Percentiles rank a stretch among this genome's conserved stretches.
phyloP scores from a whole-genome alignment of 1,140 invertebrate species.

The Cotesia vestalis region DNA sequence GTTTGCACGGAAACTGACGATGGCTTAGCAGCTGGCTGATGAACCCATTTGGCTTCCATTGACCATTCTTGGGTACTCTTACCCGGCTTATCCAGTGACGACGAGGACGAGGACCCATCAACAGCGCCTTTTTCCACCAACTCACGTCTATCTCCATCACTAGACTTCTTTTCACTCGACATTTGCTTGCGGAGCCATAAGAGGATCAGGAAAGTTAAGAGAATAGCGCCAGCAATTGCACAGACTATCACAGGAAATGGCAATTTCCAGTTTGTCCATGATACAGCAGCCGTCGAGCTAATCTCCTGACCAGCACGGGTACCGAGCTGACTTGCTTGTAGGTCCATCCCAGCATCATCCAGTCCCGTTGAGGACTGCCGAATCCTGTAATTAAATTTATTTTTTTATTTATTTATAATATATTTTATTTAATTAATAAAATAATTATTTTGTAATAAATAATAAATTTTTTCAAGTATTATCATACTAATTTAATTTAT shows the following conservation, averaged over 20 bases:
- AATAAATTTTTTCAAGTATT: no score
- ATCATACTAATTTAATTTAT: no score
- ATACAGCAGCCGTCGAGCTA: slow-evolving; percentile 52
- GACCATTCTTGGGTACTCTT: slow-evolving; percentile 50
- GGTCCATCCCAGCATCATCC: slow-evolving; percentile 67
- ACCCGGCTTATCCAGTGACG: slow-evolving; percentile 44
- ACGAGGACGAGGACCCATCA: slow-evolving; percentile 37
- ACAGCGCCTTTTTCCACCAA: slow-evolving; percentile 61
- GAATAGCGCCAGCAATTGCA: slow-evolving; percentile 61
- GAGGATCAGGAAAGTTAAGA: slow-evolving; percentile 65
- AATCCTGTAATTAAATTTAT: slow-evolving; percentile 49
- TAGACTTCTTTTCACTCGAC: slow-evolving; percentile 65
- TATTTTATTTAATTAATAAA: background rate
- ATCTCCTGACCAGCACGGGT: slow-evolving; percentile 58
- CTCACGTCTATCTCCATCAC: slow-evolving; percentile 61
- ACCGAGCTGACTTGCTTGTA: slow-evolving; percentile 59
- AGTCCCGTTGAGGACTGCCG: slow-evolving; percentile 64
- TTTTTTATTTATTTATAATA: background rate
- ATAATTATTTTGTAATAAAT: background rate
- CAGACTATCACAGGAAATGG: slow-evolving; percentile 60
- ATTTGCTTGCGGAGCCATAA: slow-evolving; percentile 68
- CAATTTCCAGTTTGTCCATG: slow-evolving; percentile 65
- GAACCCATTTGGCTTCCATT: slow-evolving; percentile 61
- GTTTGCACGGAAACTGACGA: slow-evolving; percentile 46
- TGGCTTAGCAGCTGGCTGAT: slow-evolving; percentile 60